A percentile compares a stretch with the other conserved stretches of the same genome.
Conservation (phyloP, 2,888 invertebrate species). For the Epinotia ramella region DNA sequence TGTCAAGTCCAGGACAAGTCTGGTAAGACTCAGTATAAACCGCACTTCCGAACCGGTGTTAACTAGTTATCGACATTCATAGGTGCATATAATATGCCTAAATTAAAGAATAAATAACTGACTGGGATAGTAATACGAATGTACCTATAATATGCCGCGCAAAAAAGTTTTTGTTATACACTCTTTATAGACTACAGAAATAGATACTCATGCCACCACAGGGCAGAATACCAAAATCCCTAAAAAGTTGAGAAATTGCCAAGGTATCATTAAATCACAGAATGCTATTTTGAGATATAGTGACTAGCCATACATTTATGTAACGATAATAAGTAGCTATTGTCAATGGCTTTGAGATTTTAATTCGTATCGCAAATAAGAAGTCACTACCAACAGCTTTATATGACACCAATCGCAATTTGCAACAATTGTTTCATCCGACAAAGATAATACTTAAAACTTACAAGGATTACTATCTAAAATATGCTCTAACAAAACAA, state of each 20-base stretch:
- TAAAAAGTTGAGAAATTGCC: slow-evolving; percentile 65
- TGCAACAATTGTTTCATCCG: slow-evolving; percentile 54
- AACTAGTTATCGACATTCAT: too few relatives aligned
- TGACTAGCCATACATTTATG: slow-evolving; percentile 54
- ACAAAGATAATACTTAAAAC: slow-evolving; percentile 56
- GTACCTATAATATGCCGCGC: too few relatives aligned
- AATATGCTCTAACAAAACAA: slow-evolving; percentile 62
- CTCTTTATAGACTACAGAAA: neutral
- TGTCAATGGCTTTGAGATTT: slow-evolving; percentile 37
- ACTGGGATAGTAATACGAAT: too few relatives aligned
- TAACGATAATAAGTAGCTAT: slow-evolving; percentile 48
- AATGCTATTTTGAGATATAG: slow-evolving; percentile 65
- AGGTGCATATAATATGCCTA: too few relatives aligned
- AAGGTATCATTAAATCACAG: slow-evolving; percentile 78
- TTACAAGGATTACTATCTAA: slow-evolving; percentile 49
- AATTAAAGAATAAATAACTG: too few relatives aligned
- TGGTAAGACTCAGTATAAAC: too few relatives aligned
- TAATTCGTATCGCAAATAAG: slow-evolving; percentile 37
- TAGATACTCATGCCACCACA: neutral
- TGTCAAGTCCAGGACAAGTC: too few relatives aligned
- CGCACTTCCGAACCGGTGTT: too few relatives aligned
- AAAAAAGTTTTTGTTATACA: neutral
- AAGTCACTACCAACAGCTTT: slow-evolving; percentile 55
- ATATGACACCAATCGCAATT: slow-evolving; percentile 51
- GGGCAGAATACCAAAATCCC: slow-evolving; percentile 59